Percentiles rank a stretch among this genome's conserved stretches.
Evolutionary conservation across 1,140 invertebrate genomes (phyloP).

Genomic region (Papilio polytes): DNA sequence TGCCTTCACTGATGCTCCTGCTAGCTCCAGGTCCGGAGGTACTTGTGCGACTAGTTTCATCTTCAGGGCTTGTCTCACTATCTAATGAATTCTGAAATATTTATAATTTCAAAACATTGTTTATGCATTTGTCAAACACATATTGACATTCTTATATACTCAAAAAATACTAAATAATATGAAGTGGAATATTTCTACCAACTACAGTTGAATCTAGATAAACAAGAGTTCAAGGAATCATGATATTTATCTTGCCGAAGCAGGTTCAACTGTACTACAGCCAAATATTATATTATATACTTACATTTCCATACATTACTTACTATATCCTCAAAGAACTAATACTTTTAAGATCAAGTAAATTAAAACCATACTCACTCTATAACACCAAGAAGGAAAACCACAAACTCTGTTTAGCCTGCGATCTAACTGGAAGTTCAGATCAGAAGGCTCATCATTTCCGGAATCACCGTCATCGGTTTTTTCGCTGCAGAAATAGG

Average conservation of each 20-base stretch:
- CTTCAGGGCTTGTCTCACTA: slow-evolving; percentile 78
- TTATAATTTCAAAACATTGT: not conserved
- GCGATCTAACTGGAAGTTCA: slow-evolving; percentile 83
- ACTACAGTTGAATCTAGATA: too few species aligned
- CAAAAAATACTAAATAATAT: too few species aligned
- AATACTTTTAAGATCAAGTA: not conserved
- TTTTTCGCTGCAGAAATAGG: slow-evolving; percentile 87
- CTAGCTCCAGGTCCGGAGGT: slow-evolving; percentile 66
- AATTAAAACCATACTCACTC: slow-evolving; percentile 56
- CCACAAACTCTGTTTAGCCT: slow-evolving; percentile 64
- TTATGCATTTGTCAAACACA: not conserved
- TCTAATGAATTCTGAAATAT: slow-evolving; percentile 70
- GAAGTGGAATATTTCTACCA: too few species aligned
- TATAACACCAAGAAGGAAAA: slow-evolving; percentile 72
- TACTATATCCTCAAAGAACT: too few species aligned
- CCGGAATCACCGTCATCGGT: slow-evolving; percentile 96
- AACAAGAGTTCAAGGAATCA: too few species aligned
- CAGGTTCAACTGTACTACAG: too few species aligned
- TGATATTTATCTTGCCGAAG: too few species aligned
- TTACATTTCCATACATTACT: too few species aligned
- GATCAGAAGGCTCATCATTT: slow-evolving; percentile 95
- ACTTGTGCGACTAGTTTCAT: slow-evolving; percentile 69
- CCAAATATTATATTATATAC: too few species aligned
- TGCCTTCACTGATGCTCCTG: slow-evolving; percentile 62
- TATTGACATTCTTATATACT: too few species aligned